Evolutionary conservation across 2,888 invertebrate genomes (phyloP), one percentile per base, ranked within the genome.

Genomic region (Scrobipalpa costella): DNA sequence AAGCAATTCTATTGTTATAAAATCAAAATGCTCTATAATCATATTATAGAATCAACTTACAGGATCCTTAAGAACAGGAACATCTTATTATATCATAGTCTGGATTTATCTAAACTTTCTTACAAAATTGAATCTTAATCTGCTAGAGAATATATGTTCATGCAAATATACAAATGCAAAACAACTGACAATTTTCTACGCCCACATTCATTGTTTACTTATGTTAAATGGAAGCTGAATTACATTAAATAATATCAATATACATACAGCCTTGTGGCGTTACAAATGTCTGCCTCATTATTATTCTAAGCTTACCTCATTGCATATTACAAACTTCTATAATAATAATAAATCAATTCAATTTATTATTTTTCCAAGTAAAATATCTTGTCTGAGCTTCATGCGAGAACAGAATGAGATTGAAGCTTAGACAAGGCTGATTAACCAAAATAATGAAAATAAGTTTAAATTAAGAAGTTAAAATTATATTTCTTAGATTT

Each of bases 201-300:
- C 49, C 49, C 49, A 49, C 49, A 21, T 2, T 55, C 21, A 11
- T 55, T 57, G 57, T 57, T 57, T 57, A 36, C 57, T 17, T 57
- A 36, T 36, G 57, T 21, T 3, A 57, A 57, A 57, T 15, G 8
- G 11, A n/a, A n/a, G n/a, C n/a, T 34, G 13, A 7, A n/a, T 34
- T 44, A 47, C 34, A 33, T 9, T 33, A 60, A 60, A 50, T 19
- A 15, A 47, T 33, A 49, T 60, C 47, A 60, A n/a, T 49, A n/a
- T n/a, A n/a, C n/a, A 78, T 76, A 67, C 69, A 71, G 69, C 79
- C 78, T 80, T 81, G 75, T 71, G 71, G 67, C 66, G 72, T 79
- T 84, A 82, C 84, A 80, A 75, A 78, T 83, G 86, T 82, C 78
- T 75, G 75, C 71, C 57, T 58, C 21, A 36, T 50, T 57, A 55